Base-by-base conservation (phyloP, 2,797 vertebrate species). In the Telmatherina bonti region DNA sequence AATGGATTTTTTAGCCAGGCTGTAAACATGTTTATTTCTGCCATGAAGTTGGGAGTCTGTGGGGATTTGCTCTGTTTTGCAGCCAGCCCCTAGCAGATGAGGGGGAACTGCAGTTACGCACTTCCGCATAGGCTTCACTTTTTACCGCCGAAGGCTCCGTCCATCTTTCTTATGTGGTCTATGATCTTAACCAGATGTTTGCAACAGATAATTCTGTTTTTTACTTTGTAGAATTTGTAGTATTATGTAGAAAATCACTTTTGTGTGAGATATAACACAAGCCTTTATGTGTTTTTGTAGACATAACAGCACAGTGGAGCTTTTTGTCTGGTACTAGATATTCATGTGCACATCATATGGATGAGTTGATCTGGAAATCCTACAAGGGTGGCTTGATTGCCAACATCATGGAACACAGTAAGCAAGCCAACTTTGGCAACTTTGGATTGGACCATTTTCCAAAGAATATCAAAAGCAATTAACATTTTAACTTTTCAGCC, bases 381-480 rank as follows among this genome's bases (percentile, higher is more conserved):
- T 68, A 26, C 45, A 63, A 51, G 4, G 13, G 22, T 45, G 54
- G 53, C 55, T 29, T 52, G 41, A 64, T 61, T 45, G 12, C 20
- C 15, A 68, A 30, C 31, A 11, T 7, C 7, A 29, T 38, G 41
- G 35, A 22, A 49, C 1, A 26, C 6, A 4, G 16, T 18, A 47
- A 67, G 22, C 1, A 5, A 7, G 35, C 41, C 35, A 67, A 3
- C 7, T 31, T 31, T 31, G 30, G 7, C 7, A n/a, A 24, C 75
- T 68, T 77, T 80, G 73, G 36, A 81, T 16, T 20, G 70, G 70
- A 27, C 20, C 53, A 66, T 70, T 64, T 64, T 41, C 75, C 62
- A 45, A 30, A 29, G 38, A 27, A 53, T 62, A 31, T 31, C 30
- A 7, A 72, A 62, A 24, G 33, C 8, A 70, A 52, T 62, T 38